phyloP scores from a whole-genome alignment of 2,797 vertebrate genomes.

The Austrolebias charrua region DNA sequence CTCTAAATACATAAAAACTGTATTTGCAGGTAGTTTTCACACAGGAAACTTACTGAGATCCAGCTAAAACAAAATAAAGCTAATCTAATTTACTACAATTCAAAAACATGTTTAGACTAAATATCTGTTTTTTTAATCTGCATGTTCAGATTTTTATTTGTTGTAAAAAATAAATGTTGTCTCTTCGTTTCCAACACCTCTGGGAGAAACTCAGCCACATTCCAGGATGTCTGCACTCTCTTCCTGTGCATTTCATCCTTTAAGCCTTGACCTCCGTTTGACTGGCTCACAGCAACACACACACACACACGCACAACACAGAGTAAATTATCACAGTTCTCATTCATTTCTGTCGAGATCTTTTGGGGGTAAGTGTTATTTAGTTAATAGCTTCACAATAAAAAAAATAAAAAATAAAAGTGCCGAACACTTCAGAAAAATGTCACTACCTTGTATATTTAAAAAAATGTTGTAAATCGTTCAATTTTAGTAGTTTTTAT shows the following conservation, averaged over 20 bases:
- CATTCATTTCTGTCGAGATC: background rate
- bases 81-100: background rate
- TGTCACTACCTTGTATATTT: no score
- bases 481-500: no score
- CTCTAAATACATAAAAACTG: background rate
- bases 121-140: background rate
- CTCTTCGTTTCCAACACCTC: conserved; percentile 1
- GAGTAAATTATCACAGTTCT: background rate
- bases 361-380: background rate
- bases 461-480: no score
- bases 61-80: background rate
- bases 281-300: conserved; percentile 17
- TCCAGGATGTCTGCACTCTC: conserved; percentile 57
- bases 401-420: no score
- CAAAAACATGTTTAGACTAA: background rate
- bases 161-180: conserved; percentile 2
- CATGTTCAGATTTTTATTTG: background rate
- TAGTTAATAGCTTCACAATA: no score
- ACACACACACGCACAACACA: background rate
- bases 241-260: conserved; percentile 49
- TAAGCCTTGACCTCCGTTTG: conserved; percentile 17
- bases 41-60: background rate
- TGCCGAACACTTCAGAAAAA: no score
- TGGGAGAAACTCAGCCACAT: conserved; percentile 36
- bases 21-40: background rate